These are phyloP conservation scores for Gallinago paraguaiae DNA, from an alignment of 2,113 vertebrate species.

Conservation along the genomic window DNA sequence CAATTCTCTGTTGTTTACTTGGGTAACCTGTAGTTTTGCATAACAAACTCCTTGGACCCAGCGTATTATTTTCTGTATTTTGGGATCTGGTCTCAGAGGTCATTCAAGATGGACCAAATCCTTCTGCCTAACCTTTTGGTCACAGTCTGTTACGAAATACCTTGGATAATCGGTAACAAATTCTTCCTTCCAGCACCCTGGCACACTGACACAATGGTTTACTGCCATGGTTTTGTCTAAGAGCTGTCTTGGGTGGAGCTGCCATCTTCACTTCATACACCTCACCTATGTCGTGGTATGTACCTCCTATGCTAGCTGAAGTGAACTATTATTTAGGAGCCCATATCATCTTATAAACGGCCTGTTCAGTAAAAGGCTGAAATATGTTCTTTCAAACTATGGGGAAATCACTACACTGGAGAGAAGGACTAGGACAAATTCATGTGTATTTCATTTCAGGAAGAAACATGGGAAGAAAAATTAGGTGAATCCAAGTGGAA, in stretches of 20 bases:
- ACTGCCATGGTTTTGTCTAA: background rate
- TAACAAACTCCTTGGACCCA: background rate
- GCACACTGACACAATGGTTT: fast-evolving
- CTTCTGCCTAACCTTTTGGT: background rate
- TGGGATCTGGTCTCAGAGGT: background rate
- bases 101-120: background rate
- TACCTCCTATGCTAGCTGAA: background rate
- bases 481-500: background rate
- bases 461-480: background rate
- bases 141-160: background rate
- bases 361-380: background rate
- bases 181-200: background rate
- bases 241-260: background rate
- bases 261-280: background rate
- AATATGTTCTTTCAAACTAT: background rate
- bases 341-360: background rate
- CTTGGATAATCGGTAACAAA: background rate
- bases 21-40: background rate
- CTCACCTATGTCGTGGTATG: background rate
- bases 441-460: background rate
- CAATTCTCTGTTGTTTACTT: background rate
- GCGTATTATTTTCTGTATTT: fast-evolving
- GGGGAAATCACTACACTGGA: background rate
- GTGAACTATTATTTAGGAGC: background rate
- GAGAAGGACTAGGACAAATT: background rate